Conservation (phyloP, 2,888 invertebrate species). For the Thymelicus lineola region DNA sequence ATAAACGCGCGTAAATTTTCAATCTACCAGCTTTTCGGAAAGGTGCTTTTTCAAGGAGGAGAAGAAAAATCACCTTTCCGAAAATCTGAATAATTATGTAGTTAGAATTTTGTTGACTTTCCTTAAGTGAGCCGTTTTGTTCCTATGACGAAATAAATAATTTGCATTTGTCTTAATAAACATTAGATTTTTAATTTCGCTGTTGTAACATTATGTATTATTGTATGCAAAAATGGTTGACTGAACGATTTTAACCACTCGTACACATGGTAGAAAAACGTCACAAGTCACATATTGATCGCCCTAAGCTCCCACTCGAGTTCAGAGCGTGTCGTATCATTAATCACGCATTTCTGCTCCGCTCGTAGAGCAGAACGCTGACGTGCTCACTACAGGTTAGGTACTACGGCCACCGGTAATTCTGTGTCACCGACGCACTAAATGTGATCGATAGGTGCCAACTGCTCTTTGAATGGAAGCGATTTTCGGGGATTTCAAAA, state of each 20-base stretch:
- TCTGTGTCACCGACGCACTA: conserved; percentile 15
- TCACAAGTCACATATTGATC: conserved; percentile 18
- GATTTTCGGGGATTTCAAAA: background rate
- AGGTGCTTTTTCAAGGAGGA: too few species aligned
- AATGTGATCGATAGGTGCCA: conserved; percentile 9
- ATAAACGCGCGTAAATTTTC: too few species aligned
- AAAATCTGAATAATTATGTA: too few species aligned
- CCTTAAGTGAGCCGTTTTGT: too few species aligned
- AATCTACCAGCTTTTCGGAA: too few species aligned
- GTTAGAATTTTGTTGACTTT: too few species aligned
- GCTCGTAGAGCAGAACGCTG: background rate
- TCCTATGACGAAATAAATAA: too few species aligned
- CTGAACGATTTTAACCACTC: background rate
- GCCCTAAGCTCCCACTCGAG: conserved; percentile 12
- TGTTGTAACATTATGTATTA: too few species aligned
- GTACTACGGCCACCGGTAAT: conserved; percentile 14
- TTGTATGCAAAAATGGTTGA: background rate
- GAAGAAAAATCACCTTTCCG: too few species aligned
- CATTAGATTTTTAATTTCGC: too few species aligned
- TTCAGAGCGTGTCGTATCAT: conserved; percentile 25
- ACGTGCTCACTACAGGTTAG: conserved; percentile 17
- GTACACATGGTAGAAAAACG: background rate
- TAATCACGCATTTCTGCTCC: conserved; percentile 25
- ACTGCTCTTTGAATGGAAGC: background rate
- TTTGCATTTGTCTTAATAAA: too few species aligned